Evolutionary conservation across 2,888 invertebrate species (phyloP), one percentile per base, ranked within the genome.

Genomic region (Apoderus coryli): DNA sequence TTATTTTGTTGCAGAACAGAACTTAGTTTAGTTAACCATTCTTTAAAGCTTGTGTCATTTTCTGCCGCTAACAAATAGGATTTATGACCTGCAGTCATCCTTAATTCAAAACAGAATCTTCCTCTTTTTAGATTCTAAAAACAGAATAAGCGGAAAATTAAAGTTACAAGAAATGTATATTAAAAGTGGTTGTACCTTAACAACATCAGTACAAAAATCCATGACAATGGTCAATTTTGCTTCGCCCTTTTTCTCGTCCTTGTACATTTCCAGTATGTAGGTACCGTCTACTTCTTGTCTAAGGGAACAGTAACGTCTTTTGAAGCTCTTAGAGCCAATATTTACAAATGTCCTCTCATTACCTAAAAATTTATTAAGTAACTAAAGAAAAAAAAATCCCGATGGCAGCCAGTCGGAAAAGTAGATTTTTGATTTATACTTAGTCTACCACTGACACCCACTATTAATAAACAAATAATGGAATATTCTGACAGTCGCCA

Each of bases 141-240:
- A 33, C 30, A 25, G 28, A 28, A 25, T 16, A 14, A 3, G 14
- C n/a, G 14, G 6, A 27, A 6, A 22, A 6, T n/a, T n/a, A 26
- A 6, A 5, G 27, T 2, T 6, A 26, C 19, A 4, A 5, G 13
- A 14, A 9, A 27, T 14, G 9, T 11, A 4, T 27, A 12, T 7
- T 27, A 14, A 5, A 14, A 24, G 10, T 24, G 7, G 5, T 4
- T 7, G 31, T 59, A 80, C 81, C 65, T 77, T 76, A 34, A 81
- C 72, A 46, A 90, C 85, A 55, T 88, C 86, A 2, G 79, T 79
- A 52, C 89, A 90, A 61, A 88, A 85, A 56, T 92, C 90, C 77
- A 92, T 80, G 41, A 86, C 88, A 53, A 92, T 82, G 16, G 88
- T 81, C 42, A 85, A 76, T 61, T 90, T 90, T 1, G 85, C 80